Evolutionary conservation across 2,113 vertebrate species (phyloP).

Genomic region (Apus apus): DNA sequence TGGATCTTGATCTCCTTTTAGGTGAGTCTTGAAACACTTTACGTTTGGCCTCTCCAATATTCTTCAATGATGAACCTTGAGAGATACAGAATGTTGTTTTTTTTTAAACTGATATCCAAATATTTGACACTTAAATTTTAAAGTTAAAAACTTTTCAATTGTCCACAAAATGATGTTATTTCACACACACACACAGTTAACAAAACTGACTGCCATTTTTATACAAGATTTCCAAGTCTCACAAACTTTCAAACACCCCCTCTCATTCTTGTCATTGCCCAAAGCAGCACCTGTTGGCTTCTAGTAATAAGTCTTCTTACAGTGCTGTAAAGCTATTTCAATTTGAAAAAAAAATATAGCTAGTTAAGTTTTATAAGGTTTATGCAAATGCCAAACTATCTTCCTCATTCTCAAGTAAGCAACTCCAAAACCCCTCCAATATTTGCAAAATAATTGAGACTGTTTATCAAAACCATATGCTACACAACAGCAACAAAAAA

Average conservation of each 20-base stretch:
- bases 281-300: conserved; percentile 56
- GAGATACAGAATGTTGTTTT: conserved; percentile 59
- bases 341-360: conserved; percentile 14
- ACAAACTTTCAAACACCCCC: conserved; percentile 57
- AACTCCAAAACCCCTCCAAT: not conserved
- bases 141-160: conserved; percentile 47
- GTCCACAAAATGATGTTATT: conserved; percentile 55
- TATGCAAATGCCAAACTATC: conserved; percentile 22
- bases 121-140: conserved; percentile 53
- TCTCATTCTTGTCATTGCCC: conserved; percentile 63
- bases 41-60: conserved; percentile 67
- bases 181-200: conserved; percentile 52
- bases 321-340: conserved; percentile 9
- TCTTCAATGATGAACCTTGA: conserved; percentile 71
- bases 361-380: conserved; percentile 29
- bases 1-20: conserved; percentile 72
- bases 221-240: conserved; percentile 60
- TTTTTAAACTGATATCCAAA: conserved; percentile 66
- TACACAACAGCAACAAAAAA: not conserved
- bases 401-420: not conserved
- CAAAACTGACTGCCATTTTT: conserved; percentile 60
- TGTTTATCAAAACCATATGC: conserved; percentile 3
- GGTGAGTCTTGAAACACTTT: conserved; percentile 71
- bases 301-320: conserved; percentile 1
- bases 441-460: conserved; percentile 21